Evolutionary conservation across 2,888 invertebrate species (phyloP).

Genomic region (Thysanoteuthis rhombus): DNA sequence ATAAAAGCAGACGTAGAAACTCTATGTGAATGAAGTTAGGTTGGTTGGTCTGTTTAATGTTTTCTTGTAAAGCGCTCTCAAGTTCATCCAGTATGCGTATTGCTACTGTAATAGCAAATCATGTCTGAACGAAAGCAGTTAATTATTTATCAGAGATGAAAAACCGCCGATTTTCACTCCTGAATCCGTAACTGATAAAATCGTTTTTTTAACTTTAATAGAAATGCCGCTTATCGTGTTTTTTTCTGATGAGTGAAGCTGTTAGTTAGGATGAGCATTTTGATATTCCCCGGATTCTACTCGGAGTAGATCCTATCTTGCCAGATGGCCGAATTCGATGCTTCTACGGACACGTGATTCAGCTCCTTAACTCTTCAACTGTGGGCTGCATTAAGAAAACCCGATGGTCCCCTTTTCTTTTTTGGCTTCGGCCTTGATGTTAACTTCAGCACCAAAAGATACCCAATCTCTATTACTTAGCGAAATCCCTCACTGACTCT

Average conservation of each 20-base stretch:
- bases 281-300: not conserved
- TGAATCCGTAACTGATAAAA: not conserved
- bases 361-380: not conserved
- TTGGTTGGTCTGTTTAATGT: not conserved
- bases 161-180: constrained; percentile 1
- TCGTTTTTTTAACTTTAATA: not conserved
- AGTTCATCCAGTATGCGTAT: not conserved
- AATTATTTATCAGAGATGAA: not conserved
- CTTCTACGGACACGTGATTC: not conserved
- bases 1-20: no score
- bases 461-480: not conserved
- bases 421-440: not conserved
- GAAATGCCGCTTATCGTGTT: not conserved
- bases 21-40: not conserved
- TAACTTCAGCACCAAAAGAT: not conserved
- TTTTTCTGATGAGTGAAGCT: not conserved
- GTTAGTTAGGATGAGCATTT: not conserved
- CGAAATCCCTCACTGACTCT: not conserved
- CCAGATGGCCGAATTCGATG: not conserved
- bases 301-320: not conserved
- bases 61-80: not conserved
- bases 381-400: not conserved
- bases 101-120: not conserved
- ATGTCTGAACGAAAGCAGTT: not conserved
- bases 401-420: not conserved